phyloP scores from a whole-genome alignment of 2,888 invertebrate species.

The Polietes domitor region DNA sequence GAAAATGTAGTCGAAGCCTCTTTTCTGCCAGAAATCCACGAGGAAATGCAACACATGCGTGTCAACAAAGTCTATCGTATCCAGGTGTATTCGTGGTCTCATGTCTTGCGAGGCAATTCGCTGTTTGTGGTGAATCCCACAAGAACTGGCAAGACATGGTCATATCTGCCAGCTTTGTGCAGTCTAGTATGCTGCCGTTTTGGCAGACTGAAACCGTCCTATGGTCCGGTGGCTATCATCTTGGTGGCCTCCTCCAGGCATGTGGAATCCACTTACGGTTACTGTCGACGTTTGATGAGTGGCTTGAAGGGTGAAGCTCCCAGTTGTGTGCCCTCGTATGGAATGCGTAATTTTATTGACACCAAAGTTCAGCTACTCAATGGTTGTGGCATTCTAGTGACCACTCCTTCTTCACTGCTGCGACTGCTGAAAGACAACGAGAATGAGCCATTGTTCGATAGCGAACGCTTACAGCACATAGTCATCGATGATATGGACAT shows the following conservation, averaged over 20 bases:
- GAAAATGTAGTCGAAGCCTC: conserved; percentile 70
- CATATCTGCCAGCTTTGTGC: conserved; percentile 86
- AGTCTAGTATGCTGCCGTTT: conserved; percentile 81
- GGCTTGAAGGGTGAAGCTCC: conserved; percentile 77
- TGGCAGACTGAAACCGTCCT: conserved; percentile 76
- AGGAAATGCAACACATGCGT: conserved; percentile 72
- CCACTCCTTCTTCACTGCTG: conserved; percentile 84
- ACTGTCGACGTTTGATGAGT: conserved; percentile 81
- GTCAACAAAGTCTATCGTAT: conserved; percentile 78
- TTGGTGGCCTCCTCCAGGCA: conserved; percentile 85
- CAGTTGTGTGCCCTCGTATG: conserved; percentile 81
- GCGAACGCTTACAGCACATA: conserved; percentile 85
- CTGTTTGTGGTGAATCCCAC: conserved; percentile 84
- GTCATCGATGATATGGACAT: conserved; percentile 88
- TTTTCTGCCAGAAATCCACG: conserved; percentile 72
- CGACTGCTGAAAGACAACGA: conserved; percentile 81
- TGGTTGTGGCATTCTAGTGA: conserved; percentile 87
- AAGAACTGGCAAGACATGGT: conserved; percentile 86
- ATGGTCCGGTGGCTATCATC: conserved; percentile 85
- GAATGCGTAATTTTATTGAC: conserved; percentile 70
- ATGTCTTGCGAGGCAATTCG: conserved; percentile 85
- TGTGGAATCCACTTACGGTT: conserved; percentile 81
- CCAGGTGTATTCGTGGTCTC: conserved; percentile 88
- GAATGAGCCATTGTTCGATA: conserved; percentile 81
- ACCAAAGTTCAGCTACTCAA: conserved; percentile 81